Conservation (phyloP, 1,140 invertebrate genomes). For the Ganaspis sp. region DNA sequence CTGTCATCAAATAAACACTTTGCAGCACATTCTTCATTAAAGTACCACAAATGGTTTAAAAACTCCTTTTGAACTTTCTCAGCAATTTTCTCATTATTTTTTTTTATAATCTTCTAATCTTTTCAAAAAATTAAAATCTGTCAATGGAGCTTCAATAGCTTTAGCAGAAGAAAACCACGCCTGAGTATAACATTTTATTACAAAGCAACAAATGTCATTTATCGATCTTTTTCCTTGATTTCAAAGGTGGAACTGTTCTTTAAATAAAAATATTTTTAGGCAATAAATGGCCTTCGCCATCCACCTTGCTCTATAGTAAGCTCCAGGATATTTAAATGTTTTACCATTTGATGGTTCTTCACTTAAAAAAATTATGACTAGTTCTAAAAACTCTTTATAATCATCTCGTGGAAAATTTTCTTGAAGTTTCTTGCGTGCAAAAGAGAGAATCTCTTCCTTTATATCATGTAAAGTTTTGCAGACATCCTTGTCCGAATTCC, state of each 20-base stretch:
- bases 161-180: conserved; percentile 51
- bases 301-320: conserved; percentile 42
- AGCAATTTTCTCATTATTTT: conserved; percentile 40
- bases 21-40: conserved; percentile 38
- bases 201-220: conserved; percentile 53
- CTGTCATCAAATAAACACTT: conserved; percentile 47
- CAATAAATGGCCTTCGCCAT: conserved; percentile 52
- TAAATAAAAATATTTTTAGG: conserved; percentile 51
- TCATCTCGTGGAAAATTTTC: conserved; percentile 30
- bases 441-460: no score
- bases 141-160: conserved; percentile 46
- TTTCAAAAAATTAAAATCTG: conserved; percentile 50
- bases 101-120: conserved; percentile 43
- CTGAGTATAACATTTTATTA: conserved; percentile 54
- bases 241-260: conserved; percentile 44
- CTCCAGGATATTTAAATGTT: conserved; percentile 38
- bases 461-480: no score
- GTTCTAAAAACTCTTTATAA: no score
- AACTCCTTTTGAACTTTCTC: conserved; percentile 45
- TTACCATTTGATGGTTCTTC: conserved; percentile 29
- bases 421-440: no score
- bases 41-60: conserved; percentile 53
- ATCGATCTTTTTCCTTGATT: conserved; percentile 49
- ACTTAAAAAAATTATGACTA: conserved; percentile 37
- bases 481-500: no score